Base-by-base conservation (phyloP, 2,888 invertebrate genomes). In the Leucozona laternaria region DNA sequence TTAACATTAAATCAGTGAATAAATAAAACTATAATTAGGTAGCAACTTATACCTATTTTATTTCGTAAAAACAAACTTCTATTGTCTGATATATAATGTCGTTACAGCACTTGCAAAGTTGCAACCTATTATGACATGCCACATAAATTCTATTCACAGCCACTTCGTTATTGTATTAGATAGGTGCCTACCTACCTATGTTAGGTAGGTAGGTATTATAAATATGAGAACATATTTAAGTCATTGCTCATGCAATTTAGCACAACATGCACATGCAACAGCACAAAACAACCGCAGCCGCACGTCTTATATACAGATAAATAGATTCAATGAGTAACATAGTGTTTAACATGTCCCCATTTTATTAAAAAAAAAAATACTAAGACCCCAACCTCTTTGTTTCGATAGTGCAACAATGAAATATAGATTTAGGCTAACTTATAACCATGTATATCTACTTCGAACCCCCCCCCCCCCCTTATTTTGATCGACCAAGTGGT, bases 321-420 rank as follows among this genome's bases (percentile, higher is more conserved):
- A 53, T 57, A 66, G 50, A 77, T 83, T 45, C 60, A 81, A 81
- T 81, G 85, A 81, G 62, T 78, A 80, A 73, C 68, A 72, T 70
- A 72, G 79, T 84, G 64, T 84, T 76, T 77, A 73, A 55, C 75
- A 86, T 86, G 86, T 75, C 82, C 78, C 82, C 86, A 75, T 86
- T 81, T 78, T 58, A 43, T 53, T 17, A 1, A 40, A 37, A 60
- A 45, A 28, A 37, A 79, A 5, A 40, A 13, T 40, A 72, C 7
- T 28, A 22, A 68, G 53, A 66, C 53, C 20, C 37, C 34, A 43
- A 53, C 31, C 55, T 55, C 80, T 85, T 85, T 80, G 80, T 85
- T 81, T 81, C 37, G 76, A 64, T 50, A 66, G 57, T 55, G 57
- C 43, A 78, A 81, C 73, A 86, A 80, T 76, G 66, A 71, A 73